Evolutionary conservation across 2,797 vertebrate genomes (phyloP).

Genomic region (Dryobates pubescens): DNA sequence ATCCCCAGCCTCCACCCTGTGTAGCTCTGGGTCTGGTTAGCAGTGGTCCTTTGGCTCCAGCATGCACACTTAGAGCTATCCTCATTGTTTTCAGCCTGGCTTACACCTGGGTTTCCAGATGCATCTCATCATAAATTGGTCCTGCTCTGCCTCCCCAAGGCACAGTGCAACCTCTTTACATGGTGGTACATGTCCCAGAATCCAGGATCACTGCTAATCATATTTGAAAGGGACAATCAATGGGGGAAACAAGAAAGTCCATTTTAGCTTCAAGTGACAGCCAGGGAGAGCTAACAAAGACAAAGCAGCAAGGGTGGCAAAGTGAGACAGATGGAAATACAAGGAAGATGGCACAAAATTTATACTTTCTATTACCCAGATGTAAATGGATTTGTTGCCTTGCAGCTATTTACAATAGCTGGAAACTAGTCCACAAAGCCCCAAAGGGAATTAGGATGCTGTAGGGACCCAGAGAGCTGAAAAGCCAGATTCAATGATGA

Average conservation of each 20-base stretch:
- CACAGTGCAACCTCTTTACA: neutral
- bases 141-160: neutral
- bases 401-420: neutral
- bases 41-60: rapidly evolving
- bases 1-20: neutral
- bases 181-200: neutral
- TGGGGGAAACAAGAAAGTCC: constrained; percentile 8
- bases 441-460: neutral
- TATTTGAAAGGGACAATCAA: constrained; percentile 35
- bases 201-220: constrained; percentile 1
- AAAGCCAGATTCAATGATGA: neutral
- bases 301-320: neutral
- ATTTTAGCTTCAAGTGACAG: neutral
- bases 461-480: neutral
- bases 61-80: neutral
- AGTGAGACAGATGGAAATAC: neutral
- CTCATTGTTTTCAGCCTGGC: neutral
- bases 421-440: neutral
- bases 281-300: neutral
- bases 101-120: neutral
- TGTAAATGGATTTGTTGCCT: constrained; percentile 27
- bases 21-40: neutral
- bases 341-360: neutral
- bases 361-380: neutral
- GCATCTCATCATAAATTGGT: neutral